Evolutionary conservation across 2,888 invertebrate genomes (phyloP).

Genomic region (Rhyacophila evoluta): DNA sequence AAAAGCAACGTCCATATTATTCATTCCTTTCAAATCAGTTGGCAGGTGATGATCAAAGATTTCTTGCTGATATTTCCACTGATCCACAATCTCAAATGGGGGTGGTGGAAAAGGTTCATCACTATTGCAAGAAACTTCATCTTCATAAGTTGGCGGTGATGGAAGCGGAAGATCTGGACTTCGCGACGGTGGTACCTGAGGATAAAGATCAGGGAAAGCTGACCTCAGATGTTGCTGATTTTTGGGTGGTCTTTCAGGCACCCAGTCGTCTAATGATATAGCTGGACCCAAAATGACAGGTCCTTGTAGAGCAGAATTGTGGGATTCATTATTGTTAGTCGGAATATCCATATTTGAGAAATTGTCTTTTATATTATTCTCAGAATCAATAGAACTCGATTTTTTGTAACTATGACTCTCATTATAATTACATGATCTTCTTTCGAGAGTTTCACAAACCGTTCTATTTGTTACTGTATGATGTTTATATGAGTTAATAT

Average conservation of each 20-base stretch:
- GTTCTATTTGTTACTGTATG: neutral
- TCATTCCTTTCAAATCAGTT: slow-evolving; percentile 26
- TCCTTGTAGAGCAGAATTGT: slow-evolving; percentile 70
- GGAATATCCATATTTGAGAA: slow-evolving; percentile 31
- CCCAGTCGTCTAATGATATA: slow-evolving; percentile 76
- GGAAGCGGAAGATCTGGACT: slow-evolving; percentile 75
- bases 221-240: slow-evolving; percentile 75
- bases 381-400: slow-evolving; percentile 16
- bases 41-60: slow-evolving; percentile 35
- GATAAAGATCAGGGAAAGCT: slow-evolving; percentile 63
- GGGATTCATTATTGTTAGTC: slow-evolving; percentile 56
- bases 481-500: neutral
- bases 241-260: slow-evolving; percentile 82
- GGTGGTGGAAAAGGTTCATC: slow-evolving; percentile 78
- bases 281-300: slow-evolving; percentile 74
- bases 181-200: slow-evolving; percentile 60
- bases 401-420: slow-evolving; percentile 10
- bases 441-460: neutral
- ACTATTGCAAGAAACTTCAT: slow-evolving; percentile 72
- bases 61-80: slow-evolving; percentile 51
- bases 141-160: slow-evolving; percentile 63
- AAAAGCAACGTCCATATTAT: neutral
- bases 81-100: slow-evolving; percentile 57
- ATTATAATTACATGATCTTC: neutral
- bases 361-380: slow-evolving; percentile 29